phyloP scores from a whole-genome alignment of 1,140 invertebrate genomes.

The Glossosoma conforme region DNA sequence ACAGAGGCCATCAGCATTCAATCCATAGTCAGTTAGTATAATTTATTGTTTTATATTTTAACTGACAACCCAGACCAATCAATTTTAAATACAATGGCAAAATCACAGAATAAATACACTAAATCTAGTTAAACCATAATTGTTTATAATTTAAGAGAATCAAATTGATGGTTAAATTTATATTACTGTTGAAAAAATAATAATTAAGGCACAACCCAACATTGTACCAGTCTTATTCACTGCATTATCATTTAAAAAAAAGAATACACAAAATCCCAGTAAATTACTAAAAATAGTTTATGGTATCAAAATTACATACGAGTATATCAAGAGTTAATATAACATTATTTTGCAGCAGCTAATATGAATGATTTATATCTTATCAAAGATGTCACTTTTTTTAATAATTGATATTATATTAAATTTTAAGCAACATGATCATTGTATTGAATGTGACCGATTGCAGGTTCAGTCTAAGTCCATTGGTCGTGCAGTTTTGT shows the following conservation, averaged over 20 bases:
- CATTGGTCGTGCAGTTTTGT: too few species aligned
- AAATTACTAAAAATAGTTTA: not conserved
- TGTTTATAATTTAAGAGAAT: not conserved
- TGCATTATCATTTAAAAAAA: not conserved
- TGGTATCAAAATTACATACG: not conserved
- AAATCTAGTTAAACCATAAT: not conserved
- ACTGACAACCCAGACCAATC: too few species aligned
- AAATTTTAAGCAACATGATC: not conserved
- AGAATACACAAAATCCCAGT: not conserved
- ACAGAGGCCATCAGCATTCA: too few species aligned
- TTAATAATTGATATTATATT: not conserved
- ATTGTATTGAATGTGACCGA: not conserved
- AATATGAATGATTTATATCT: not conserved
- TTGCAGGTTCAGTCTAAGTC: not conserved
- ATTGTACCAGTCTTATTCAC: not conserved
- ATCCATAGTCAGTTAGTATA: too few species aligned
- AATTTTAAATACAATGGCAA: too few species aligned
- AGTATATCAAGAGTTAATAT: not conserved
- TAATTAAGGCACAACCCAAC: not conserved
- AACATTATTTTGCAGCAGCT: not conserved
- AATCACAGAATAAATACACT: too few species aligned
- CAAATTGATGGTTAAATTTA: not conserved
- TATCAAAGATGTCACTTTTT: not conserved
- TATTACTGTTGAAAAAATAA: not conserved
- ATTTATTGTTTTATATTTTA: too few species aligned